phyloP scores from a whole-genome alignment of 2,797 vertebrate species.

The Argya squamiceps region DNA sequence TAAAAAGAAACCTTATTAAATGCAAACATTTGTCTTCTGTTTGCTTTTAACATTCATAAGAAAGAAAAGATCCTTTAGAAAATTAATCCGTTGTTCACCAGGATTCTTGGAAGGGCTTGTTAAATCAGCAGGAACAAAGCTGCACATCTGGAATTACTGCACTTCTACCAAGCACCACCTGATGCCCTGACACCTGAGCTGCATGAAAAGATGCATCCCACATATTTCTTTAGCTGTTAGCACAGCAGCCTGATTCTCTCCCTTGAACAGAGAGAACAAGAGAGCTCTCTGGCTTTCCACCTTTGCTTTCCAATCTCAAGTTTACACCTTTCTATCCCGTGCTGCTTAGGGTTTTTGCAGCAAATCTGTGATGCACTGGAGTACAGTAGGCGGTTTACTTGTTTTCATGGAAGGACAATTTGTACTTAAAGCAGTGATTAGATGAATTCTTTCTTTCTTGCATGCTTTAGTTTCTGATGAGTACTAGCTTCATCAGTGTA shows the following conservation, averaged over 20 bases:
- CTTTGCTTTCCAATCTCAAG: slow-evolving; percentile 48
- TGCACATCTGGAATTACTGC: slow-evolving; percentile 11
- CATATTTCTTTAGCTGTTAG: background rate
- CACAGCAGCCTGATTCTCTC: background rate
- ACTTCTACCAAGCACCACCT: background rate
- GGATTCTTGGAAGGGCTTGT: slow-evolving; percentile 6
- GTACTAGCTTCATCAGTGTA: slow-evolving; percentile 84
- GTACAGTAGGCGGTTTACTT: slow-evolving; percentile 63
- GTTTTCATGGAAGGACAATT: slow-evolving; percentile 71
- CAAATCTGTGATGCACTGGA: slow-evolving; percentile 15
- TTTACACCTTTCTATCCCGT: slow-evolving; percentile 20
- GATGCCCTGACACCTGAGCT: slow-evolving; percentile 33
- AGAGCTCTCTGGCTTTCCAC: slow-evolving; percentile 45
- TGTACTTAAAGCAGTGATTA: slow-evolving; percentile 72
- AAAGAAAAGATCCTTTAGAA: slow-evolving; percentile 32
- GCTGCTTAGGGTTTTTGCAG: slow-evolving; percentile 39
- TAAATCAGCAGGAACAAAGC: background rate
- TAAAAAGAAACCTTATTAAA: slow-evolving; percentile 9
- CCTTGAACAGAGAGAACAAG: background rate
- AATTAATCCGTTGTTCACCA: background rate
- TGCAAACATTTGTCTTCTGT: slow-evolving; percentile 14
- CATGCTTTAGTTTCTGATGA: slow-evolving; percentile 82
- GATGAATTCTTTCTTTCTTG: slow-evolving; percentile 70
- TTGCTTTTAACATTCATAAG: slow-evolving; percentile 17
- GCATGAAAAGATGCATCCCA: slow-evolving; percentile 32